Conservation (phyloP, 1,140 invertebrate species). For the Hypsibius dujardini region DNA sequence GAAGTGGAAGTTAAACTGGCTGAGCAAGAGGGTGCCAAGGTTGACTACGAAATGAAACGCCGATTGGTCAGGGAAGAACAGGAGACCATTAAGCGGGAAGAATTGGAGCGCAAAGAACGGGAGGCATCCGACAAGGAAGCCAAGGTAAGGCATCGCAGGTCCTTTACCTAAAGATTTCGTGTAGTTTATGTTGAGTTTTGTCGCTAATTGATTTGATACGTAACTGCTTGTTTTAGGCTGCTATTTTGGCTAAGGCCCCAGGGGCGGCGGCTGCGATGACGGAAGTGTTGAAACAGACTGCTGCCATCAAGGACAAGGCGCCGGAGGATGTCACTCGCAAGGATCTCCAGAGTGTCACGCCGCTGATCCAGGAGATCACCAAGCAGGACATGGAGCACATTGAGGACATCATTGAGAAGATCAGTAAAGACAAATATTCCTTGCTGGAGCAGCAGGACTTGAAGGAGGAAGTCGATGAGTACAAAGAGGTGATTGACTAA, state of each 20-base stretch:
- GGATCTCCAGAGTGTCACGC: constrained; percentile 20
- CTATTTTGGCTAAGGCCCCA: background rate
- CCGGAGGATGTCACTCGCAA: constrained; percentile 21
- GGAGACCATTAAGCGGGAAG: constrained; percentile 69
- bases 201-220: too few species aligned
- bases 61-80: constrained; percentile 80
- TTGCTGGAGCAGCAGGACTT: constrained; percentile 37
- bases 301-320: constrained; percentile 19
- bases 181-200: too few species aligned
- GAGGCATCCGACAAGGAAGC: constrained; percentile 37
- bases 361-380: constrained; percentile 27
- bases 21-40: constrained; percentile 70
- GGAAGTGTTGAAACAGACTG: constrained; percentile 17
- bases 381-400: constrained; percentile 62
- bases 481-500: constrained; percentile 49
- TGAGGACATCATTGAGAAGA: constrained; percentile 64
- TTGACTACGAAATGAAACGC: constrained; percentile 76
- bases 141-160: constrained; percentile 22
- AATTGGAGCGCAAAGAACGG: constrained; percentile 40
- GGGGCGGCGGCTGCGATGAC: background rate
- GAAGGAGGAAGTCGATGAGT: constrained; percentile 68
- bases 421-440: constrained; percentile 35
- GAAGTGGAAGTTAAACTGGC: constrained; percentile 79
- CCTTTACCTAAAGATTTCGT: background rate
- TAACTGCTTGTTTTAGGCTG: too few species aligned